phyloP scores from a whole-genome alignment of 2,797 vertebrate species.

The Galago senegalensis region DNA sequence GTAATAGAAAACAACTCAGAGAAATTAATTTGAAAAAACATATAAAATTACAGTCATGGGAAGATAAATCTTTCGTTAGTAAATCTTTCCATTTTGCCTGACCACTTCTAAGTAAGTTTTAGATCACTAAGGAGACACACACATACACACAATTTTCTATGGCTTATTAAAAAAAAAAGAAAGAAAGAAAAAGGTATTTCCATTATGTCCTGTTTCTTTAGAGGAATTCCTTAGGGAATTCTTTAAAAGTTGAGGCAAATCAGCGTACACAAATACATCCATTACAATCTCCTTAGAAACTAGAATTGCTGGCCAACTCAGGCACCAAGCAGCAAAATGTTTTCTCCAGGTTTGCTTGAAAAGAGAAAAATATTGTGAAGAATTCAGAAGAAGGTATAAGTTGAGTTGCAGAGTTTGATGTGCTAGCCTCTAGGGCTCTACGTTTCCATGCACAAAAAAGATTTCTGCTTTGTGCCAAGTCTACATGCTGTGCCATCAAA shows the following conservation, averaged over 20 bases:
- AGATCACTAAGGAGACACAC: slow-evolving; percentile 50
- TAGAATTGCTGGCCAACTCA: slow-evolving; percentile 78
- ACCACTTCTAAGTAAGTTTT: slow-evolving; percentile 69
- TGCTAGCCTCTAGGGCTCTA: slow-evolving; percentile 58
- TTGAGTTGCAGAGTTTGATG: slow-evolving; percentile 55
- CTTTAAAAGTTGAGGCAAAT: slow-evolving; percentile 79
- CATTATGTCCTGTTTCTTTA: slow-evolving; percentile 72
- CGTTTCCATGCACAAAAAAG: slow-evolving; percentile 61
- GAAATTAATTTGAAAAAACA: slow-evolving; percentile 77
- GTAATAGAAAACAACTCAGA: slow-evolving; percentile 66
- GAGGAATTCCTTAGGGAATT: slow-evolving; percentile 78
- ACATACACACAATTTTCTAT: slow-evolving; percentile 56
- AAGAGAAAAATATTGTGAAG: slow-evolving; percentile 78
- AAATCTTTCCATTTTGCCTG: slow-evolving; percentile 78
- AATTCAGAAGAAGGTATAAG: slow-evolving; percentile 69
- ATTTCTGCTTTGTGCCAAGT: slow-evolving; percentile 62
- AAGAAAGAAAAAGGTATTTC: slow-evolving; percentile 56
- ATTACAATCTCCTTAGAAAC: slow-evolving; percentile 80
- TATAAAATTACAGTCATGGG: slow-evolving; percentile 68
- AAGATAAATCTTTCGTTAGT: slow-evolving; percentile 74
- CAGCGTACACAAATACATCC: slow-evolving; percentile 81
- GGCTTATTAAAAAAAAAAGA: slow-evolving; percentile 33
- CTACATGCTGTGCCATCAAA: slow-evolving; percentile 54
- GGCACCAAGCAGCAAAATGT: slow-evolving; percentile 64
- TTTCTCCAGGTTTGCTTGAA: slow-evolving; percentile 70